Percentiles rank a stretch among this genome's conserved stretches.
Evolutionary conservation across 2,113 vertebrate species (phyloP).

Genomic region (Muscicapa adusta): DNA sequence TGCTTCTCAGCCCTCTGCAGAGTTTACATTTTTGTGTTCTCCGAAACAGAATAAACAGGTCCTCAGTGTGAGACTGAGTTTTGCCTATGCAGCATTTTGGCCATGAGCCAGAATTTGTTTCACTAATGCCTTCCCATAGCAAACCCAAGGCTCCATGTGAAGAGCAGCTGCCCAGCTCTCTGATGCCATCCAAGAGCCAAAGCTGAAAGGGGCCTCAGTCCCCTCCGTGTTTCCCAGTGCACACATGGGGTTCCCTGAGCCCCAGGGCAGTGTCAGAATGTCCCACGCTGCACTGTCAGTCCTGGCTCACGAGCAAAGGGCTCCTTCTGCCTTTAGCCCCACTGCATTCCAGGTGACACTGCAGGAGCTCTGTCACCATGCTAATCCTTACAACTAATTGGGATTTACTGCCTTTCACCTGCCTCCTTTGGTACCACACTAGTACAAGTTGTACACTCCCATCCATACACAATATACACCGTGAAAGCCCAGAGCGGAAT

Average conservation of each 20-base stretch:
- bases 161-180: background rate
- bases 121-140: background rate
- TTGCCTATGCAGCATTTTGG: background rate
- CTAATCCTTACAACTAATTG: background rate
- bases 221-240: background rate
- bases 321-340: background rate
- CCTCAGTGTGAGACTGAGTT: background rate
- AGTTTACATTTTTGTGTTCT: background rate
- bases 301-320: background rate
- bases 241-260: background rate
- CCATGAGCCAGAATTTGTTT: background rate
- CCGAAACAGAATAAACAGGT: background rate
- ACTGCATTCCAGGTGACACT: background rate
- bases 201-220: background rate
- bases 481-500: background rate
- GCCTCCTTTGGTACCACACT: background rate
- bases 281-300: background rate
- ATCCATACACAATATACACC: fast-evolving
- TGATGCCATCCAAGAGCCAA: background rate
- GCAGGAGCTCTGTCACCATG: background rate
- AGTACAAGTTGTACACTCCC: background rate
- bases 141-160: fast-evolving
- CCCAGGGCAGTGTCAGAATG: background rate
- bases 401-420: background rate
- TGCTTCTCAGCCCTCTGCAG: background rate